Evolutionary conservation across 2,113 vertebrate species (phyloP), one percentile per base, ranked within the genome.

Genomic region (Cyprinodon variegatus): DNA sequence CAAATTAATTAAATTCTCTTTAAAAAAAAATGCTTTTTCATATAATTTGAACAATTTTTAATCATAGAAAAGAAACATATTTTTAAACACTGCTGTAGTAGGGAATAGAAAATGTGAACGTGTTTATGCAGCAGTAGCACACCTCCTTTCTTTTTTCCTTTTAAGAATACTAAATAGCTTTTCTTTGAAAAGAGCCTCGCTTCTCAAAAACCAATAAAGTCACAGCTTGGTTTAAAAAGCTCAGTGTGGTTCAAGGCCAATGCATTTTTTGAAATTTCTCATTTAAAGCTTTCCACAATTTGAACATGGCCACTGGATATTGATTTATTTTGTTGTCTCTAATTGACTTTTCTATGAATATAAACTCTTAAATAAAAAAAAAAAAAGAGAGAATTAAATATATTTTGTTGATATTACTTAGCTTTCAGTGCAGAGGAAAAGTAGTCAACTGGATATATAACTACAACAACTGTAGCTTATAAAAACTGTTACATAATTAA

Each of bases 221-320:
- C 46, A 36, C 20, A 68, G 65, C 50, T 29, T 53, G 61, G 22
- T 76, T 75, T 45, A 4, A 70, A 61, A 60, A 72, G 50, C 48
- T 64, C 45, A 53, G 15, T 69, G 11, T 4, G 1, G 74, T 45
- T 74, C 72, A 63, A 64, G 62, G 70, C 59, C 50, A n/a, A 22
- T 22, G n/a, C 22, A 8, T 36, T 46, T 66, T 14, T 67, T 61
- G 50, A 39, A 65, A 37, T 83, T 11, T 67, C 29, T 59, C 12
- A 43, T 74, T 57, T 63, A 3, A 71, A 81, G 68, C 70, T 74
- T 50, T 20, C 86, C 72, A 79, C 39, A 64, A 76, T 63, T 74
- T 70, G 59, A 83, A 72, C 59, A 38, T 61, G 39, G 46, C 12
- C 69, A 62, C 11, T 11, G 8, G 13, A 61, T 75, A 14, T 76